Conservation (phyloP, 2,113 vertebrate genomes). For the Onychostruthus taczanowskii region DNA sequence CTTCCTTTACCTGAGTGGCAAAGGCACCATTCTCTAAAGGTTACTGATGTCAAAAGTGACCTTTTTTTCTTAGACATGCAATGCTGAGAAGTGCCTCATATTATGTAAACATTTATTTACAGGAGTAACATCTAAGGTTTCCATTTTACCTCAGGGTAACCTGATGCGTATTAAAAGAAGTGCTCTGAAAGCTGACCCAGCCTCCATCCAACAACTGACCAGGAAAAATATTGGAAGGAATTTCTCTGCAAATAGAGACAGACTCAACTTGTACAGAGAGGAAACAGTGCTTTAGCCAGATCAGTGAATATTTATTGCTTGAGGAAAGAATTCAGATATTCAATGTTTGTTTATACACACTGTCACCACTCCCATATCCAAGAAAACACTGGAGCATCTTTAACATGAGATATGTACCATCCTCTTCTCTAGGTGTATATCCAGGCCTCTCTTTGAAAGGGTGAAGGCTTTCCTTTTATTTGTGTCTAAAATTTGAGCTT, state of each 20-base stretch:
- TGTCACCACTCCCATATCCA: neutral
- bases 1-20: neutral
- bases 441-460: neutral
- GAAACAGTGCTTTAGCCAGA: neutral
- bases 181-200: slow-evolving; percentile 29
- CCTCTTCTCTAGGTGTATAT: neutral
- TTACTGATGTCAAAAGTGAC: slow-evolving; percentile 64
- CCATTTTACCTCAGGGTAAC: slow-evolving; percentile 52
- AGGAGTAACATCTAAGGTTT: slow-evolving; percentile 49
- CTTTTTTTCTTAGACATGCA: slow-evolving; percentile 49
- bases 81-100: slow-evolving; percentile 20
- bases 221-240: slow-evolving; percentile 36
- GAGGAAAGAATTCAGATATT: neutral
- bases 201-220: slow-evolving; percentile 29
- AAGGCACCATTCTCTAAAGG: slow-evolving; percentile 10
- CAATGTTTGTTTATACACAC: neutral
- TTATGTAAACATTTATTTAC: slow-evolving; percentile 70
- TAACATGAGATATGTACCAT: neutral
- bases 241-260: neutral
- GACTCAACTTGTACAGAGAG: neutral
- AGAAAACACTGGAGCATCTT: neutral
- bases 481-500: neutral
- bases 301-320: neutral
- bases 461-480: too few relatives aligned
- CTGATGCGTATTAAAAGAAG: slow-evolving; percentile 8